phyloP scores from a whole-genome alignment of 2,797 vertebrate species.

The Arrhamphus sclerolepis region DNA sequence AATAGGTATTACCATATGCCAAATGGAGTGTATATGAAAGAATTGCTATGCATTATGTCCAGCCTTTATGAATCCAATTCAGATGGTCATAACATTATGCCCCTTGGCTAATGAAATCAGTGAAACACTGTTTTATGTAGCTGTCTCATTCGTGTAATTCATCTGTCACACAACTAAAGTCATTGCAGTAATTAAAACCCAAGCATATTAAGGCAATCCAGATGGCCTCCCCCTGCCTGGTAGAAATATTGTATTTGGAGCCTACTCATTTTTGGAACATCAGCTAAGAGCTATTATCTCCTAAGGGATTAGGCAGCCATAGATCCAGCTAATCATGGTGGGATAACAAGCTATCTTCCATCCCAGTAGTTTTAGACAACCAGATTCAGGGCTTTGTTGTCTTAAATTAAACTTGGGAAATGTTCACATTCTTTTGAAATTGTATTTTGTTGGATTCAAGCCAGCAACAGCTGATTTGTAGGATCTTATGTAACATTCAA shows the following conservation, averaged over 20 bases:
- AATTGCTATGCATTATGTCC: conserved; percentile 29
- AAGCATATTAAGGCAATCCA: conserved; percentile 67
- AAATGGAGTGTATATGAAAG: conserved; percentile 57
- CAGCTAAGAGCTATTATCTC: conserved; percentile 75
- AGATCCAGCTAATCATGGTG: conserved; percentile 71
- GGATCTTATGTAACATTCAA: background rate
- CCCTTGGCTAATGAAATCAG: conserved; percentile 64
- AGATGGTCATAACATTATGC: conserved; percentile 48
- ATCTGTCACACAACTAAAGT: conserved; percentile 71
- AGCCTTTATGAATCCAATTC: conserved; percentile 56
- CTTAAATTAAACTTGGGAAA: conserved; percentile 56
- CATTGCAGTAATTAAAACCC: conserved; percentile 68
- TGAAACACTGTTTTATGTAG: conserved; percentile 58
- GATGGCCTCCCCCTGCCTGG: conserved; percentile 61
- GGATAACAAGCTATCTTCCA: conserved; percentile 66
- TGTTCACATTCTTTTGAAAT: conserved; percentile 34
- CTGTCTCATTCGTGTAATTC: conserved; percentile 60
- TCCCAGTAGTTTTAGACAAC: conserved; percentile 35
- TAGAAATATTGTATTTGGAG: conserved; percentile 75
- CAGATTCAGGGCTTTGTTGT: conserved; percentile 38
- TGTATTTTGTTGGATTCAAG: background rate
- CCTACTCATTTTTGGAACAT: conserved; percentile 70
- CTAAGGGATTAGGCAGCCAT: conserved; percentile 72
- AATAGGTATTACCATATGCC: conserved; percentile 21
- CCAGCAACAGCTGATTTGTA: too few relatives aligned